These are phyloP conservation scores for Cyprinodon brontotheroides DNA, from an alignment of 2,113 vertebrate species.

Conservation along the genomic window DNA sequence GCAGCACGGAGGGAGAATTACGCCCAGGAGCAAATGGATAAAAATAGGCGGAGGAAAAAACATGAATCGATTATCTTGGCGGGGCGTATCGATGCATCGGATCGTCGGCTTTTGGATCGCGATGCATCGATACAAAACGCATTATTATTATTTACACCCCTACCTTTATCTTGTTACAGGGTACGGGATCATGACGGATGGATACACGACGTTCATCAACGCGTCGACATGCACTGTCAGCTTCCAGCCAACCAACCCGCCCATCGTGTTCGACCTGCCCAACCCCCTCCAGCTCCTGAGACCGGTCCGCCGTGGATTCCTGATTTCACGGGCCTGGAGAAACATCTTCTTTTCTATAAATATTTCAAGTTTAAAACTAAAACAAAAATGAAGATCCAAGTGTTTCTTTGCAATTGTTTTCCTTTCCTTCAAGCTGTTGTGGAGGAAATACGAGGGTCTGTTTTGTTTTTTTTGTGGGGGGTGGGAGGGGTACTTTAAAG, in stretches of 20 bases:
- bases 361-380: conserved; percentile 61
- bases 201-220: conserved; percentile 96
- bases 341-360: conserved; percentile 85
- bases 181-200: conserved; percentile 97
- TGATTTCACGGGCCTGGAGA: conserved; percentile 34
- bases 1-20: too few species aligned
- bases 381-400: conserved; percentile 72
- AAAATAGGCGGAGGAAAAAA: too few species aligned
- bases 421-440: conserved; percentile 85
- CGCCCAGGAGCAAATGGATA: too few species aligned
- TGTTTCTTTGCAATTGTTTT: conserved; percentile 83
- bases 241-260: conserved; percentile 98
- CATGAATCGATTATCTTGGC: too few species aligned
- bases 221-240: conserved; percentile 97
- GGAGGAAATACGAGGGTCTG: conserved; percentile 35
- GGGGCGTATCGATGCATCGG: too few species aligned
- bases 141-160: too few species aligned
- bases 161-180: conserved; percentile 78
- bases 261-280: conserved; percentile 97
- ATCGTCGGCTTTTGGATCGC: too few species aligned
- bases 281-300: conserved; percentile 95
- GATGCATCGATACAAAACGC: too few species aligned
- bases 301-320: conserved; percentile 55
- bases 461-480: conserved; percentile 17
- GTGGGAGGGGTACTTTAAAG: conserved; percentile 39